Evolutionary conservation across 1,140 invertebrate genomes (phyloP), one percentile per base, ranked within the genome.

Genomic region (Drosophila nikananu): DNA sequence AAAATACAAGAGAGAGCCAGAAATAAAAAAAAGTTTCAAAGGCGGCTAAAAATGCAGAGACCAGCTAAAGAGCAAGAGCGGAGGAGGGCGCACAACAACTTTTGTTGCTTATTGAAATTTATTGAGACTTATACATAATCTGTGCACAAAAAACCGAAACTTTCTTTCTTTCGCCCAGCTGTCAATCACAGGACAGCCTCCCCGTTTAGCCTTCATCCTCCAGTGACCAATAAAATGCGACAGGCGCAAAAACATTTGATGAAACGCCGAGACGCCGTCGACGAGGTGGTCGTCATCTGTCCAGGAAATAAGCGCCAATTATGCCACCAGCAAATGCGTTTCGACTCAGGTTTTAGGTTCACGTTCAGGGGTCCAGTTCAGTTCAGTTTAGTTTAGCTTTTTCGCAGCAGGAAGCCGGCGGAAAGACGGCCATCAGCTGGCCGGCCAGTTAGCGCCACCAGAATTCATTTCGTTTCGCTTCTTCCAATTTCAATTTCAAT

Each of bases 271-370:
- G 80, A 89, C 30, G 52, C 30, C 51, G 27, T 15, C 71, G 76
- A 44, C 59, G 68, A 63, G 68, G 49, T 46, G 58, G 64, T 74
- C 81, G 70, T 52, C 87, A 91, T 82, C 89, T 91, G 89, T 82
- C 75, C 89, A 91, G 89, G 89, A 91, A 91, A 91, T 91, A 91
- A 91, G 89, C 89, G 80, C 83, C 89, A 91, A 91, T 91, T 91
- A 91, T 91, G 84, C 89, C 84, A 89, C 89, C 86, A 90, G 84
- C 78, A 79, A 89, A 89, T 89, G 84, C 86, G 84, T 89, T 79
- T 71, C 42, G 48, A 61, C 55, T 68, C 55, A 60, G 64, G 74
- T 57, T 63, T 64, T 62, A 66, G 81, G 66, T 66, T 62, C 55
- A 15, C 32, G 30, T 37, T 35, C 30, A 15, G 30, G 44, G 5